phyloP scores from a whole-genome alignment of 2,888 invertebrate genomes.

The Baronia brevicornis region DNA sequence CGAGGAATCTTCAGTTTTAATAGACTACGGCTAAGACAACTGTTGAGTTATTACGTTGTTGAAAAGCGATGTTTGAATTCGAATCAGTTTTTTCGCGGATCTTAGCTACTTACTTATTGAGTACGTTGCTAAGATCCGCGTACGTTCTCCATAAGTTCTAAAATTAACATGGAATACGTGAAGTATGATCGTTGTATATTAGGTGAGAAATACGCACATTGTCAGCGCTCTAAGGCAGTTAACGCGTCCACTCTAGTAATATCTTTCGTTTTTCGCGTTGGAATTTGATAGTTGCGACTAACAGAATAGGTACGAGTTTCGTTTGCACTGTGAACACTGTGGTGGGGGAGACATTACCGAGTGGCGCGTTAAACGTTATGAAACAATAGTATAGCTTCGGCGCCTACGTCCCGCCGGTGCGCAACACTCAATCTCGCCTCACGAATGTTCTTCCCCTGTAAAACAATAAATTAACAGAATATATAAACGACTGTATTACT shows the following conservation, averaged over 20 bases:
- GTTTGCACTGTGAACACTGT: constrained; percentile 12
- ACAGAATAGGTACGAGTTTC: constrained; percentile 10
- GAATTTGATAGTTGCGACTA: constrained; percentile 10
- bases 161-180: constrained; percentile 10
- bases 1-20: too few relatives aligned
- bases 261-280: constrained; percentile 10
- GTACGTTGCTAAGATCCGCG: too few relatives aligned
- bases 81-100: too few relatives aligned
- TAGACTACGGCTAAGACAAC: too few relatives aligned
- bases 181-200: constrained; percentile 18
- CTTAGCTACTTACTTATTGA: too few relatives aligned
- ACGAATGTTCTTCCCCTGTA: constrained; percentile 90
- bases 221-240: constrained; percentile 30
- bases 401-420: constrained; percentile 55
- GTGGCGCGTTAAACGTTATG: constrained; percentile 8
- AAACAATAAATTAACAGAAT: constrained; percentile 23
- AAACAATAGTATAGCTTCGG: constrained; percentile 19
- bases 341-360: constrained; percentile 12
- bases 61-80: too few relatives aligned
- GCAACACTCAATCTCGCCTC: constrained; percentile 84
- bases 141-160: too few relatives aligned
- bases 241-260: constrained; percentile 34
- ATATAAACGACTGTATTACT: too few relatives aligned
- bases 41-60: too few relatives aligned
- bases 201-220: constrained; percentile 61